Base-by-base conservation (phyloP, 2,797 vertebrate genomes). In the Lacerta agilis region DNA sequence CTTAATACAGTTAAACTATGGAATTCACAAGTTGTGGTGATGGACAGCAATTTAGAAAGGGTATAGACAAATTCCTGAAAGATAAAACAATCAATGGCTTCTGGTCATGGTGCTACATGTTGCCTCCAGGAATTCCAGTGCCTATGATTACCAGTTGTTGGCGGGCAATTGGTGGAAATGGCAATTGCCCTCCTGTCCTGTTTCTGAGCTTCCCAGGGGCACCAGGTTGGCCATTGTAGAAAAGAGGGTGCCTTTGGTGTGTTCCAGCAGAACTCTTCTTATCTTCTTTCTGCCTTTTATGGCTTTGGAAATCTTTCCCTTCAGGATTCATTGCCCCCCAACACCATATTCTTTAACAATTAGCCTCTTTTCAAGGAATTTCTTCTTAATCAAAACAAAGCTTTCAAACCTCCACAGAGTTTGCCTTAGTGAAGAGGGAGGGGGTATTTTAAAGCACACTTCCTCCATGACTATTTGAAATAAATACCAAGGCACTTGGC, bases 381-480 rank as follows among this genome's bases (percentile, higher is more conserved):
- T 83, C 55, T 80, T 83, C 23, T 43, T 75, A 84, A 83, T 85
- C 76, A 89, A 91, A 89, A 87, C 43, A n/a, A 36, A 91, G 33
- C 82, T 83, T 89, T 43, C 4, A 85, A 83, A 66, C 88, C n/a
- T 36, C 43, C 79, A 86, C 85, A 78, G 64, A 90, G 86, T 38
- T 27, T 61, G 71, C 27, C 88, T 87, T 92, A 36, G 33, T 82
- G 87, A 0, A 0, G 49, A 55, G 49, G 49, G 3, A 55, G 49
- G 49, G 13, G 13, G 13, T 86, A 87, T 58, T 72, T 3, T 0
- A 86, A 91, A 89, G 84, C 0, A 4, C 82, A 71, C 23, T 36
- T 13, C 76, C 67, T 79, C 71, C 0, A 2, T 75, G 87, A 88
- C 86, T 88, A 85, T 83, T 86, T 86, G 64, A 76, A 93, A 64